Percentiles rank a stretch among this genome's conserved stretches.
phyloP scores from a whole-genome alignment of 1,140 invertebrate species.

The Octopus bimaculoides region DNA sequence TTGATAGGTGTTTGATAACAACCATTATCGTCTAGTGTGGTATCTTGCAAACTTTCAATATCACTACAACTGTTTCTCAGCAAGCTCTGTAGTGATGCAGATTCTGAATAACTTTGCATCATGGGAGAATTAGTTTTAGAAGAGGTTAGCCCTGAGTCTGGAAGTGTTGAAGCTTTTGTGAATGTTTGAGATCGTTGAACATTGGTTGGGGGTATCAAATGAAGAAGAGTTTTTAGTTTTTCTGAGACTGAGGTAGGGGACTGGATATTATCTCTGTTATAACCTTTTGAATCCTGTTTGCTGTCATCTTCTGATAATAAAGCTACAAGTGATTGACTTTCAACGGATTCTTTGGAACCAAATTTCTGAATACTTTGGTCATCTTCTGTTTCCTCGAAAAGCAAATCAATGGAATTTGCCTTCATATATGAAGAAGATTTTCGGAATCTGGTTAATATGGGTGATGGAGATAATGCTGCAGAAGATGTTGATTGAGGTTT shows the following conservation, averaged over 20 bases:
- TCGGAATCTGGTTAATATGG: background rate
- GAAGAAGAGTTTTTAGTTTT: conserved; percentile 43
- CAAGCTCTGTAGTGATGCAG: background rate
- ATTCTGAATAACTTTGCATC: background rate
- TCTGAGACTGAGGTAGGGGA: conserved; percentile 44
- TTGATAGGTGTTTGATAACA: too few relatives aligned
- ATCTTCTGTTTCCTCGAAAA: background rate
- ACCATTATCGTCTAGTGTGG: too few relatives aligned
- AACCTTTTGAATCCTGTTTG: background rate
- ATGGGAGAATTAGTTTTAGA: background rate
- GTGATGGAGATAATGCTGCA: background rate
- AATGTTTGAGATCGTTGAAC: too few relatives aligned
- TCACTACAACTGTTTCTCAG: background rate
- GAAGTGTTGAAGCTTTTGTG: background rate
- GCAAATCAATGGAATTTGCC: background rate
- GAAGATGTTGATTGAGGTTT: background rate
- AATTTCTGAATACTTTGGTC: background rate
- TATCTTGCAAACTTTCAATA: background rate
- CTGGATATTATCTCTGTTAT: background rate
- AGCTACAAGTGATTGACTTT: conserved; percentile 23
- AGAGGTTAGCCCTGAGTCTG: background rate
- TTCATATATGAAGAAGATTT: background rate
- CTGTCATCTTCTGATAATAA: too few relatives aligned
- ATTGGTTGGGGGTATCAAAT: conserved; percentile 35
- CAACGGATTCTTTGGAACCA: conserved; percentile 19